These are phyloP conservation scores for Lasioglossum pauxillum DNA, from an alignment of 2,888 invertebrate species.

Conservation along the genomic window DNA sequence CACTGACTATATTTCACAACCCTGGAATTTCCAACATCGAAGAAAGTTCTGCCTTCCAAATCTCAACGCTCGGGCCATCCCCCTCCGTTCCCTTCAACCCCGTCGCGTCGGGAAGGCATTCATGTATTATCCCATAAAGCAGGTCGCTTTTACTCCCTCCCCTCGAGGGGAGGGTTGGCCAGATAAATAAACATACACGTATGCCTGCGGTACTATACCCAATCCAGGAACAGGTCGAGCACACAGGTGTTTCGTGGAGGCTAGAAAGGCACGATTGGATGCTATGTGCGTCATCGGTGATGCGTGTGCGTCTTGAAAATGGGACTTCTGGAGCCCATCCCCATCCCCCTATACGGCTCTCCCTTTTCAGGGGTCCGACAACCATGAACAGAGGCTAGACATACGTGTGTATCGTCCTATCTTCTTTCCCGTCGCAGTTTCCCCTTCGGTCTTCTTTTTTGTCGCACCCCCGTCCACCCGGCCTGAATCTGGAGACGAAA, in stretches of 20 bases:
- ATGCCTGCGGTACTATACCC: background rate
- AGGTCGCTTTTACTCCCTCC: slow-evolving; percentile 56
- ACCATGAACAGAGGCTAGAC: slow-evolving; percentile 55
- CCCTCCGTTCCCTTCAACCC: slow-evolving; percentile 5
- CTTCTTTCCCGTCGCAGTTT: slow-evolving; percentile 53
- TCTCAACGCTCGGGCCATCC: background rate
- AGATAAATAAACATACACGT: slow-evolving; percentile 73
- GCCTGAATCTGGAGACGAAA: slow-evolving; percentile 75
- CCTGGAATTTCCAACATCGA: slow-evolving; percentile 17
- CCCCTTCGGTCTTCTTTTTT: slow-evolving; percentile 52
- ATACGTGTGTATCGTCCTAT: slow-evolving; percentile 53
- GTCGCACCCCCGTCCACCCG: slow-evolving; percentile 60
- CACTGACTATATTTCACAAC: background rate
- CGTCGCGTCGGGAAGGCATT: slow-evolving; percentile 50
- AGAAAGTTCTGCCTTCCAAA: slow-evolving; percentile 16
- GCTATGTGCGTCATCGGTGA: slow-evolving; percentile 61
- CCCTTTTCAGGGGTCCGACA: slow-evolving; percentile 47
- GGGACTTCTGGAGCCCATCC: slow-evolving; percentile 47
- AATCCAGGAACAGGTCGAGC: slow-evolving; percentile 64
- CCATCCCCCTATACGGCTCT: slow-evolving; percentile 42
- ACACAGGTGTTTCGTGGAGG: slow-evolving; percentile 79
- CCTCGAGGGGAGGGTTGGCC: background rate
- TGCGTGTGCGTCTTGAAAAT: slow-evolving; percentile 62
- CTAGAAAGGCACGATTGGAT: slow-evolving; percentile 60
- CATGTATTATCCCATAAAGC: slow-evolving; percentile 73